These are phyloP conservation scores for Erinaceus europaeus DNA, from an alignment of 2,113 vertebrate species.

Conservation along the genomic window DNA sequence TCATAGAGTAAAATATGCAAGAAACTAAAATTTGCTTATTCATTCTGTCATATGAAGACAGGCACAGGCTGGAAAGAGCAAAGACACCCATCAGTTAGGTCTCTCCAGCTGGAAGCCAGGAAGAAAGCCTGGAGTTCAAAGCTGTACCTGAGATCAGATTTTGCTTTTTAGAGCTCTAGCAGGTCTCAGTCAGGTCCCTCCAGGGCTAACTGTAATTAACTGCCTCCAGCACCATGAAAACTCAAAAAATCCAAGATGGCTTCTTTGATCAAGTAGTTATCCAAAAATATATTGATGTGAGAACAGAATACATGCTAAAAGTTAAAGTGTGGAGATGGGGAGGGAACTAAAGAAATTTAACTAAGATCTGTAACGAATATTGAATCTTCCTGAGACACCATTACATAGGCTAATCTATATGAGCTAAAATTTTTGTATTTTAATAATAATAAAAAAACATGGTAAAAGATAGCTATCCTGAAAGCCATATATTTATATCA, in stretches of 20 bases:
- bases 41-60: conserved; percentile 21
- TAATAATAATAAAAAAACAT: conserved; percentile 6
- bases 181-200: neutral
- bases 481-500: conserved; percentile 9
- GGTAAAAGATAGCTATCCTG: neutral
- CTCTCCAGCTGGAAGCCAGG: conserved; percentile 12
- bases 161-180: neutral
- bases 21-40: conserved; percentile 29
- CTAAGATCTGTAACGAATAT: neutral
- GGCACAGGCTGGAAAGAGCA: conserved; percentile 31
- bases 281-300: neutral
- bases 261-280: neutral
- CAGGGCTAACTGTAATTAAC: neutral
- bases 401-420: neutral
- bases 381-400: neutral
- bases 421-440: neutral
- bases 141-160: neutral
- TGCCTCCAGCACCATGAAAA: neutral
- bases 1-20: conserved; percentile 23
- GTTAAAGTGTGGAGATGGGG: neutral
- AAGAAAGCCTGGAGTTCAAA: conserved; percentile 22
- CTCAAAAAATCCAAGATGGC: neutral
- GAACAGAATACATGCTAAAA: neutral
- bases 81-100: neutral
- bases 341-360: neutral